These are phyloP conservation scores for Trididemnum nubilum DNA, from an alignment of 23 tunicate genomes.

Conservation along the genomic window DNA sequence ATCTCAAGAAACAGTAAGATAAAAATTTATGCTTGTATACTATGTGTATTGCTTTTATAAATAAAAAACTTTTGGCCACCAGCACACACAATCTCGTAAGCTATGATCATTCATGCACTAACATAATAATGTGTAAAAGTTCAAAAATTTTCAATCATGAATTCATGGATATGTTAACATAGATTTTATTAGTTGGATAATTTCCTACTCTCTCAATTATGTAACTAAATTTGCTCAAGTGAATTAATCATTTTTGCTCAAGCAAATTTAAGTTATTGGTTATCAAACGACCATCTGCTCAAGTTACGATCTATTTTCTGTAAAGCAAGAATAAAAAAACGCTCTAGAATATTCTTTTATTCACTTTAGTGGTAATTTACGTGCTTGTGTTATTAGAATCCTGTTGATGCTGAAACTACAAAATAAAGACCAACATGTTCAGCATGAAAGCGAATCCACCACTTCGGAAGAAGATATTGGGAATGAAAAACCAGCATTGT, in stretches of 20 bases:
- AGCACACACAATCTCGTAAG: not conserved
- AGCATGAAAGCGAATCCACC: conserved; percentile 2
- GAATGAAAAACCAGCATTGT: conserved; percentile 6
- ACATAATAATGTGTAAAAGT: not conserved
- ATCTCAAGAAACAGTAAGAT: conserved; percentile 7
- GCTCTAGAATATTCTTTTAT: not conserved
- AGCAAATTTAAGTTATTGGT: no score
- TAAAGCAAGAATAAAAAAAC: not conserved
- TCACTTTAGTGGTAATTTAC: not conserved
- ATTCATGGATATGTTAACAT: not conserved
- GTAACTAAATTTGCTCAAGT: not conserved
- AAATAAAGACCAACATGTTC: not conserved
- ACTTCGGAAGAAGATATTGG: conserved; percentile 3
- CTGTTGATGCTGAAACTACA: not conserved
- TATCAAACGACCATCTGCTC: not conserved
- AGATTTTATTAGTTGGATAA: not conserved
- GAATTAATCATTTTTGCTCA: not conserved
- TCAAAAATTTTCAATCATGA: not conserved
- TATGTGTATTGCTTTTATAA: not conserved
- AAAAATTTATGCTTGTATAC: not conserved
- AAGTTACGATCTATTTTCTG: not conserved
- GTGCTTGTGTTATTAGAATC: conserved; percentile 1
- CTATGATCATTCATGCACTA: not conserved
- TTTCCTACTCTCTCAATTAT: not conserved
- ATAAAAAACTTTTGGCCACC: not conserved